Conservation (phyloP, 2,113 vertebrate genomes). For the Spea multiplicata region DNA sequence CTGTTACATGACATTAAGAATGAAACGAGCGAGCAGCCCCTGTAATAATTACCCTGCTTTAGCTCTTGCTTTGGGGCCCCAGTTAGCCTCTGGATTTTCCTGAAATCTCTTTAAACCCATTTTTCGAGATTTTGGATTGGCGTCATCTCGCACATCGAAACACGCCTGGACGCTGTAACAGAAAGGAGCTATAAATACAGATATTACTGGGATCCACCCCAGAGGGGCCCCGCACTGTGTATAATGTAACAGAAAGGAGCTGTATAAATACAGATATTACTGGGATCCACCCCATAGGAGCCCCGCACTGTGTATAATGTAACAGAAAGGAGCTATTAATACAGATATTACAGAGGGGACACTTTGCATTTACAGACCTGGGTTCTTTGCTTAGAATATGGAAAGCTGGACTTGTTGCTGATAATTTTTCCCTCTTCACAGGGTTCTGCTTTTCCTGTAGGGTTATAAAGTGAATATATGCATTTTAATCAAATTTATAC, state of each 20-base stretch:
- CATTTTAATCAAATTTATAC: not conserved
- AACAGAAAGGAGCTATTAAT: constrained; percentile 9
- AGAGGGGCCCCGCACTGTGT: not conserved
- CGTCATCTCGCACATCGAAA: constrained; percentile 80
- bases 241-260: constrained; percentile 9
- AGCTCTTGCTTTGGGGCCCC: constrained; percentile 87
- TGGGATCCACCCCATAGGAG: not conserved
- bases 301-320: not conserved
- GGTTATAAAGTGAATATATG: not conserved
- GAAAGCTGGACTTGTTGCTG: constrained; percentile 74
- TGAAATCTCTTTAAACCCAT: constrained; percentile 84
- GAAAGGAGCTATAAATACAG: not conserved
- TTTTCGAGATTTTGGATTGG: constrained; percentile 86
- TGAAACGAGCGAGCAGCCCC: not conserved
- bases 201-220: not conserved
- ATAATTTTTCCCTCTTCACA: constrained; percentile 81
- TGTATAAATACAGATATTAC: constrained; percentile 24
- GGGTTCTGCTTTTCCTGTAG: constrained; percentile 77
- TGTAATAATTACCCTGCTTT: constrained; percentile 68
- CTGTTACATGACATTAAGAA: no score
- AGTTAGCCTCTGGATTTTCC: constrained; percentile 86
- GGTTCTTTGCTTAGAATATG: constrained; percentile 78
- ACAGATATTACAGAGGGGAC: not conserved
- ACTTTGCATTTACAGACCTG: constrained; percentile 53
- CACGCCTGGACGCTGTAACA: constrained; percentile 67